Percentiles rank a stretch among this genome's conserved stretches.
Evolutionary conservation across 2,888 invertebrate species (phyloP).

Genomic region (Coelopa pilipes): DNA sequence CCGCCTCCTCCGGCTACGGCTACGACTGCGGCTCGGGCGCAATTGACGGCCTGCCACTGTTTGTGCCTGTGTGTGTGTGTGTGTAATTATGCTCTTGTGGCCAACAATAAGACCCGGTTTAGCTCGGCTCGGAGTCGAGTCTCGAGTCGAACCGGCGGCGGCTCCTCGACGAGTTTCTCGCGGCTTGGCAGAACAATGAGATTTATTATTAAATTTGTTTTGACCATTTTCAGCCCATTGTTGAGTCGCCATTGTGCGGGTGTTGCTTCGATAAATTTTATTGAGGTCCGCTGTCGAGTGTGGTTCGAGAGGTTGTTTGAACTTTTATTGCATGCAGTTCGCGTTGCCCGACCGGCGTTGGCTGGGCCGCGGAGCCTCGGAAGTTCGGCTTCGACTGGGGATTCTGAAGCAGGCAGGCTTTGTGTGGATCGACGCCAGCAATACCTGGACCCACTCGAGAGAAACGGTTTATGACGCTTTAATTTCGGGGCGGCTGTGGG

Average conservation of each 20-base stretch:
- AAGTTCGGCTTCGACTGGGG: background rate
- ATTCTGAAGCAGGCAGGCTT: no score
- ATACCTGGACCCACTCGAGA: background rate
- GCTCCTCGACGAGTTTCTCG: slow-evolving; percentile 1
- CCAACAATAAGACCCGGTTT: slow-evolving; percentile 29
- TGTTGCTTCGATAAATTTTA: slow-evolving; percentile 8
- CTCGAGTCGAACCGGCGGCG: background rate
- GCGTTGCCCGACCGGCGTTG: no score
- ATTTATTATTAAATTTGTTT: slow-evolving; percentile 46
- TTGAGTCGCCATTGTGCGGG: slow-evolving; percentile 14
- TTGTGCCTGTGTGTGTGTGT: background rate
- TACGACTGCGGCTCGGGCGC: no score
- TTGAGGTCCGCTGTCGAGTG: background rate
- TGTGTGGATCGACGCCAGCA: no score
- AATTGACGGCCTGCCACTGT: slow-evolving; percentile 19
- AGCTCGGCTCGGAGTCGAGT: no score
- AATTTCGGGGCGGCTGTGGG: slow-evolving; percentile 6
- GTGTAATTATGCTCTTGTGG: slow-evolving; percentile 33
- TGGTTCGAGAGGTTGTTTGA: slow-evolving; percentile 18
- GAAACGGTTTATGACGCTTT: slow-evolving; percentile 16
- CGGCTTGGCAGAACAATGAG: slow-evolving; percentile 49
- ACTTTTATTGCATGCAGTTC: background rate
- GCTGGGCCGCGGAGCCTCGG: background rate
- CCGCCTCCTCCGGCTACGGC: background rate
- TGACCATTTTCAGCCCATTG: slow-evolving; percentile 34